Base-by-base conservation (phyloP, 2,888 invertebrate species). In the Dysmachus trigonus region DNA sequence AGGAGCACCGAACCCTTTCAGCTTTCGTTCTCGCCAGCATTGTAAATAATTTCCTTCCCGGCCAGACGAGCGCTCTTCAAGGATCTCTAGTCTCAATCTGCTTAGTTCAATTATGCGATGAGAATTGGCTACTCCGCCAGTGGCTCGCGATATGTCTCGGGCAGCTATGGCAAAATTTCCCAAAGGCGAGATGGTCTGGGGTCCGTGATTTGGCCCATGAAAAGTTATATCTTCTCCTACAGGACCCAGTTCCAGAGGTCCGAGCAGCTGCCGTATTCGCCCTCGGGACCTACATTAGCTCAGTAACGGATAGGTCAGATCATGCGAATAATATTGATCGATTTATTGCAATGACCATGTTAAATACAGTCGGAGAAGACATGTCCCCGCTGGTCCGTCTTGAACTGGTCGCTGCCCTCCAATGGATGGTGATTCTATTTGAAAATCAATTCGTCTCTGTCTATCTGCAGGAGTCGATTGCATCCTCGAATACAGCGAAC, bases 121-220 rank as follows among this genome's bases (percentile, higher is more conserved):
- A 94, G 74, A 94, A 93, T 90, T 94, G 94, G 88, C 92, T 94
- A 85, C 92, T 97, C 88, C 93, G 96, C 86, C 96, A 95, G 91
- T 99, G 99, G 99, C 94, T 98, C 87, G 96, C 97, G 88, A 95
- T 99, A 88, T 98, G 98, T 90, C 94, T 99, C 88, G 99, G 98
- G 33, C 94, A 96, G 86, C 93, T 98, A 88, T 98, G 98, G 98
- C 95, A 96, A 89, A 96, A 96, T 90, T 97, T 95, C 91, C 97
- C 97, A 89, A 95, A 95, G 90, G 97, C 97, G 6, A 94, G 97
- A 88, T 99, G 99, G 99, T 97, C 97, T 86, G 99, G 98, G 22
- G 98, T 98, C 30, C 93, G 99, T 13, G 98, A 98, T 91, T 95
- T 96, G 89, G 98, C 99, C n/a, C 98, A 98, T 92, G 99, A 99